Base-by-base conservation (phyloP, 2,888 invertebrate genomes). In the Tryphoninae sp. region DNA sequence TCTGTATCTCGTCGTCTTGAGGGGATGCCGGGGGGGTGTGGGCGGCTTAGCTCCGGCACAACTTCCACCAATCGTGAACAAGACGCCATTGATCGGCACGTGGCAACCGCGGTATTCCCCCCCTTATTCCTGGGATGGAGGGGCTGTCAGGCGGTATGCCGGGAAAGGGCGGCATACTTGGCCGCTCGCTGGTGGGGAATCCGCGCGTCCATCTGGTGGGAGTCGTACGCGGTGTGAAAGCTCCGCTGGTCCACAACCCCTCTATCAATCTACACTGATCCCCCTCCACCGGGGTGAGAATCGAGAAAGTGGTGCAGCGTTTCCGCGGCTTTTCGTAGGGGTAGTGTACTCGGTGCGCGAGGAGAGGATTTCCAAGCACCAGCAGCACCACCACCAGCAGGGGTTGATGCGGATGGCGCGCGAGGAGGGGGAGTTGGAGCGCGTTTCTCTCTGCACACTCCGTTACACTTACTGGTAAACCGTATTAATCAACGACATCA, bases 381-480 rank as follows among this genome's bases (percentile, higher is more conserved):
- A 33, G 33, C 33, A 33, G 6, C 33, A 33, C 33, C 33, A 33
- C 33, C 33, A 23, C 26, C 16, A 45, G 19, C 51, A 78, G 81
- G 68, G 73, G 72, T 58, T 68, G 81, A 76, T 72, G 64, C 65
- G 61, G 78, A 64, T 72, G 82, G 78, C 78, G 84, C 77, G 84
- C 59, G 73, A 53, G 65, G 62, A 67, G 64, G 81, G 81, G 81
- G 78, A 33, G 33, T 33, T 33, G 6, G 33, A 33, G 33, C 86
- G 87, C 87, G 87, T 88, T 13, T 80, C 79, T 68, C 78, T 91
- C 91, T 90, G 89, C 91, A 91, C 92, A 92, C 91, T 92, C 92
- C 91, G 91, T 92, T 92, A 91, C 91, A 92, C 91, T 92, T 92
- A 92, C 92, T 90, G 91, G 90, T 91, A 92, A 92, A 92, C 91